These are phyloP conservation scores for Rhagoletis zephyria DNA, from an alignment of 1,140 invertebrate species.

Conservation along the genomic window DNA sequence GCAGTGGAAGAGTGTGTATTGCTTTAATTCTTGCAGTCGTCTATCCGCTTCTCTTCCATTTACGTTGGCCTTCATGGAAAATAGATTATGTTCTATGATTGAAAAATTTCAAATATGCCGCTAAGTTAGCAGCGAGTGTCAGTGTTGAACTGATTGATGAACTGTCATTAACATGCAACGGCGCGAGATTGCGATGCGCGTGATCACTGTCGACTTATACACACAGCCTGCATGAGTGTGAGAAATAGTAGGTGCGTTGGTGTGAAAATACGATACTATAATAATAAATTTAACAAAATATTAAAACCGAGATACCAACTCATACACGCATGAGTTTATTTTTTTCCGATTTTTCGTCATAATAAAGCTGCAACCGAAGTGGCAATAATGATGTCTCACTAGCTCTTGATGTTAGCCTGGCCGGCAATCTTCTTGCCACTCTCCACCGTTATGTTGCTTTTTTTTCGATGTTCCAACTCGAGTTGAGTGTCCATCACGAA, in stretches of 20 bases:
- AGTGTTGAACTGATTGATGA: conserved; percentile 57
- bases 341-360: neutral
- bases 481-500: neutral
- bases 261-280: neutral
- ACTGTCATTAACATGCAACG: conserved; percentile 58
- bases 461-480: neutral
- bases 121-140: neutral
- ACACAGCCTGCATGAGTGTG: neutral
- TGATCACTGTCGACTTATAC: neutral
- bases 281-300: neutral
- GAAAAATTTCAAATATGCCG: conserved; percentile 41
- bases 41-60: neutral
- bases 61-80: neutral
- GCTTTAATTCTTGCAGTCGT: neutral
- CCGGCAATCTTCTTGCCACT: neutral
- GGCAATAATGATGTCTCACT: conserved; percentile 50
- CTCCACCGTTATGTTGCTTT: neutral
- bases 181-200: conserved; percentile 48
- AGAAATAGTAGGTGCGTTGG: neutral
- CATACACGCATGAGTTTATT: neutral
- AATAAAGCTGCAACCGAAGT: conserved; percentile 31
- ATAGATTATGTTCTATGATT: conserved; percentile 35
- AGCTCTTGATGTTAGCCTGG: neutral
- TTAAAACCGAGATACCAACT: neutral
- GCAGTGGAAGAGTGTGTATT: too few relatives aligned